Percentiles rank a stretch among this genome's conserved stretches.
These are phyloP conservation scores for Pandemis heparana DNA, from an alignment of 2,888 invertebrate species.

Conservation along the genomic window DNA sequence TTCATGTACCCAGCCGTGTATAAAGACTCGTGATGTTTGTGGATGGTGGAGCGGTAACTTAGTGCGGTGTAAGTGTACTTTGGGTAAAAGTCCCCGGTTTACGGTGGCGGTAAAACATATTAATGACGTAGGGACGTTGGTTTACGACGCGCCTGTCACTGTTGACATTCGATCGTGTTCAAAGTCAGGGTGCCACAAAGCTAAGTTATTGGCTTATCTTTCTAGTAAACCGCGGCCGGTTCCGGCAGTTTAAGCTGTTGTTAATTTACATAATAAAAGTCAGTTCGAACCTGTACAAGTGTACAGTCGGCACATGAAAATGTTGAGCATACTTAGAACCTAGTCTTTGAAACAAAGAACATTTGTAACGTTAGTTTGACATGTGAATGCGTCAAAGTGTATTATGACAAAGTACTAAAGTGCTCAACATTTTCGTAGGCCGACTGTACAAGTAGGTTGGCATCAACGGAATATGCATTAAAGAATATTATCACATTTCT, in stretches of 20 bases:
- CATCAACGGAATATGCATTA: no score
- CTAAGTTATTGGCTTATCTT: not conserved
- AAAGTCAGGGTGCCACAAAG: conserved; percentile 22
- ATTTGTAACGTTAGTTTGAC: no score
- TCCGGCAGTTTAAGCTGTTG: not conserved
- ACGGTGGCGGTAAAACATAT: conserved; percentile 32
- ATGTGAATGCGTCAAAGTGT: no score
- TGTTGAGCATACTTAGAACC: no score
- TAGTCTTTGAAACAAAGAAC: no score
- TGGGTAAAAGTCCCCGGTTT: conserved; percentile 18
- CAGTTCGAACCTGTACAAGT: no score
- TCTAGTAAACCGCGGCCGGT: not conserved
- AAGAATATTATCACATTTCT: no score
- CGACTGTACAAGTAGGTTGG: no score
- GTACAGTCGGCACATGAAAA: no score
- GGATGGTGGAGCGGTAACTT: not conserved
- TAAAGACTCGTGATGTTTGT: not conserved
- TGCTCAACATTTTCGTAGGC: no score
- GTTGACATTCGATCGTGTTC: conserved; percentile 41
- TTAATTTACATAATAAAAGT: no score
- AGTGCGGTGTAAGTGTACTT: conserved; percentile 17
- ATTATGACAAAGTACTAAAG: no score
- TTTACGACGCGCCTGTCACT: conserved; percentile 36
- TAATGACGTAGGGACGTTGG: conserved; percentile 31
- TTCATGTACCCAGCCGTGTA: not conserved